phyloP scores from a whole-genome alignment of 2,888 invertebrate genomes.

The Euplexia lucipara region DNA sequence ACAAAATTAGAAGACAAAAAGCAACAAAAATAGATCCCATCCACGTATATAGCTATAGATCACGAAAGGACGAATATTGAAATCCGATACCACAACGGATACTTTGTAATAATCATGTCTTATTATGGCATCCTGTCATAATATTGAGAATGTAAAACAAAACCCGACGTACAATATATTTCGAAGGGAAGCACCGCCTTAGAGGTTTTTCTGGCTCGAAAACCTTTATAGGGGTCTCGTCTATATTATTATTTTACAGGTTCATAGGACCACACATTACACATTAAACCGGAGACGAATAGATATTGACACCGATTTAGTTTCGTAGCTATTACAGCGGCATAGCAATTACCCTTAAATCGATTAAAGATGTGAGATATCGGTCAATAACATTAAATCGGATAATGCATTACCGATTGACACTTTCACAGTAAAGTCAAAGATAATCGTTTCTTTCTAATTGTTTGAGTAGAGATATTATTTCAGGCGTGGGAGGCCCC shows the following conservation, averaged over 20 bases:
- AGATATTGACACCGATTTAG: conserved; percentile 75
- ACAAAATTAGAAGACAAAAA: conserved; percentile 37
- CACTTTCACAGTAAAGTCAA: conserved; percentile 69
- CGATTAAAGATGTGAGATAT: conserved; percentile 78
- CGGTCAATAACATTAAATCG: conserved; percentile 77
- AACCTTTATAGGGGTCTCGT: conserved; percentile 63
- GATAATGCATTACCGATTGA: conserved; percentile 78
- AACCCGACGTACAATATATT: conserved; percentile 57
- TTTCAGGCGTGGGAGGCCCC: conserved; percentile 62
- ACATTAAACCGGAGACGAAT: conserved; percentile 74
- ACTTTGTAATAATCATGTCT: conserved; percentile 79
- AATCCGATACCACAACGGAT: conserved; percentile 74
- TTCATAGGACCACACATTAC: conserved; percentile 82
- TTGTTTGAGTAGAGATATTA: conserved; percentile 57
- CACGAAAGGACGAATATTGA: conserved; percentile 74
- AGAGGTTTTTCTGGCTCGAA: conserved; percentile 54
- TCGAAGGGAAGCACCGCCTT: conserved; percentile 50
- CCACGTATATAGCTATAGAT: conserved; percentile 39
- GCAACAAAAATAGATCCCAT: conserved; percentile 53
- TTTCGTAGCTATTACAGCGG: conserved; percentile 74
- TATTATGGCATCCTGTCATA: conserved; percentile 82
- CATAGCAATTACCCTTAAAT: conserved; percentile 78
- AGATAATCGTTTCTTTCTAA: conserved; percentile 66
- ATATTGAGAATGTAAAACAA: conserved; percentile 75
- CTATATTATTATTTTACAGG: conserved; percentile 73